Conservation (phyloP, 2,113 vertebrate species). For the Megaceryle maxima region DNA sequence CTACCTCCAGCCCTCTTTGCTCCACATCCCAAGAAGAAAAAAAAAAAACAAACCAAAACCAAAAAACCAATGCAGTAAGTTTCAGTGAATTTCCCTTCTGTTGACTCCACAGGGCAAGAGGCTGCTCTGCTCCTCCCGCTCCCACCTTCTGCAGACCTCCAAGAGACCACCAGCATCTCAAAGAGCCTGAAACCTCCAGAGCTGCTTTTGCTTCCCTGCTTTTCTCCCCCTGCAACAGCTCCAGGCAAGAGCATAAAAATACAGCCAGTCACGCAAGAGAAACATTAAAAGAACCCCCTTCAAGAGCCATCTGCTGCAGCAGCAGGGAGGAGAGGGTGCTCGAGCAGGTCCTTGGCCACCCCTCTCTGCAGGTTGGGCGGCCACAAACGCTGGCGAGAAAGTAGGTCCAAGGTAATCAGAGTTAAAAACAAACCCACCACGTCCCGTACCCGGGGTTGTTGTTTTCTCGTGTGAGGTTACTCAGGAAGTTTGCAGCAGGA, state of each 20-base stretch:
- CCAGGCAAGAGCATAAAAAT: background rate
- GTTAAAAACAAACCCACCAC: conserved; percentile 63
- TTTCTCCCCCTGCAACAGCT: background rate
- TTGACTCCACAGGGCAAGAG: rapidly evolving
- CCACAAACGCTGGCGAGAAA: background rate
- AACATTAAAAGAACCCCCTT: background rate
- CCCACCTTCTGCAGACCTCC: background rate
- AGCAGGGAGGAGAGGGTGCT: background rate
- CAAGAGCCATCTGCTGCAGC: background rate
- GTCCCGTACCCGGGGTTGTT: conserved; percentile 52
- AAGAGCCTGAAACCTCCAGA: background rate
- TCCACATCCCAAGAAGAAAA: background rate
- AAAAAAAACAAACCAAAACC: no score
- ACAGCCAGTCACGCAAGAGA: background rate
- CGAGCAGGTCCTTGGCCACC: background rate
- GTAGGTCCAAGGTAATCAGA: conserved; percentile 56
- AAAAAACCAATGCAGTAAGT: background rate
- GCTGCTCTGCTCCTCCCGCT: background rate
- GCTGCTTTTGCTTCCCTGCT: background rate
- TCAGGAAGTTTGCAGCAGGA: conserved; percentile 84
- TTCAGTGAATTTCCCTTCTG: background rate
- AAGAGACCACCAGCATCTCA: background rate
- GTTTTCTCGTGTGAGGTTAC: conserved; percentile 73
- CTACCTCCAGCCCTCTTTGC: background rate
- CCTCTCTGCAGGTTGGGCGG: background rate